Conservation (phyloP, 2,797 vertebrate species). For the Chaetophractus vellerosus region DNA sequence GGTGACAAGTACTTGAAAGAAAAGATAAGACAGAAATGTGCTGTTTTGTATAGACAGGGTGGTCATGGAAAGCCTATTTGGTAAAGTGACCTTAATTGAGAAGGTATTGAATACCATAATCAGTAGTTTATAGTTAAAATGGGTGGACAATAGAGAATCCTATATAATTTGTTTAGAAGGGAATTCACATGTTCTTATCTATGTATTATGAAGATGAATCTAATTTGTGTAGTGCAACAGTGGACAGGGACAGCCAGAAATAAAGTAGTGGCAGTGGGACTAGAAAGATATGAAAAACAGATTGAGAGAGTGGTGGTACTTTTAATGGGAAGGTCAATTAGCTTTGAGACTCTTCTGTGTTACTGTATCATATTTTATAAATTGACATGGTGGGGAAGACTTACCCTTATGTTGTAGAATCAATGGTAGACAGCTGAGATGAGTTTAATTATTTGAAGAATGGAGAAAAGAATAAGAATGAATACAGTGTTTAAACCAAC, state of each 20-base stretch:
- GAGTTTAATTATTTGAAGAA: constrained; percentile 57
- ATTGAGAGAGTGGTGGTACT: background rate
- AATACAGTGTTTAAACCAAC: constrained; percentile 38
- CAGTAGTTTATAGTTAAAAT: constrained; percentile 22
- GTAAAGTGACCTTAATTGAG: background rate
- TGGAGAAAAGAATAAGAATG: constrained; percentile 33
- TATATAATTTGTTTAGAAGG: background rate
- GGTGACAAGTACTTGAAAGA: constrained; percentile 36
- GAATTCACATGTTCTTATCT: background rate
- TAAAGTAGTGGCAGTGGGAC: background rate
- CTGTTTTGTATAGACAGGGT: constrained; percentile 32
- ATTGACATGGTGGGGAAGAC: background rate
- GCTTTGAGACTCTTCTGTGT: constrained; percentile 44
- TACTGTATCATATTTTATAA: background rate
- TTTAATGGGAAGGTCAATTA: constrained; percentile 9
- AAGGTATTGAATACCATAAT: constrained; percentile 18
- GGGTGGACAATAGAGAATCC: background rate
- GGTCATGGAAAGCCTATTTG: constrained; percentile 9
- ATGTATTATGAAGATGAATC: background rate
- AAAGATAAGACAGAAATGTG: background rate
- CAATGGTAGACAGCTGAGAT: background rate
- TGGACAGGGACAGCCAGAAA: background rate
- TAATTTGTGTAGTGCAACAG: background rate
- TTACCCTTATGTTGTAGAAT: constrained; percentile 32
- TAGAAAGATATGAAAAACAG: constrained; percentile 29